Percentiles rank a stretch among this genome's conserved stretches.
phyloP scores from a whole-genome alignment of 1,140 invertebrate species.

The Himalopsyche phryganea region DNA sequence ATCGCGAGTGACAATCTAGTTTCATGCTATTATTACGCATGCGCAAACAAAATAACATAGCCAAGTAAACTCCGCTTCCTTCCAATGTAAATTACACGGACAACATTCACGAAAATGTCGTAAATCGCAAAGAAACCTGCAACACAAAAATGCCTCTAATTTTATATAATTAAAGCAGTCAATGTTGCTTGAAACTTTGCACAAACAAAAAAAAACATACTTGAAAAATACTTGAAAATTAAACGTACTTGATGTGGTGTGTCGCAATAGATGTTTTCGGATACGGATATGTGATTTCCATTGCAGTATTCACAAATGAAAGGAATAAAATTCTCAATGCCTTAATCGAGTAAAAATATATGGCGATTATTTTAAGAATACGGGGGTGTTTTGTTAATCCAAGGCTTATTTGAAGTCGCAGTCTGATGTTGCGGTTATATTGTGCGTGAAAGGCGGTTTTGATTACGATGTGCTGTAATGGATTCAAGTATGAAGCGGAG shows the following conservation, averaged over 20 bases:
- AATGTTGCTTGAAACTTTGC: too few species aligned
- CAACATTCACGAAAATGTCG: neutral
- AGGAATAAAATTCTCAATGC: neutral
- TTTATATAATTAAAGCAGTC: too few species aligned
- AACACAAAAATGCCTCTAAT: too few species aligned
- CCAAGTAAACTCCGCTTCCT: neutral
- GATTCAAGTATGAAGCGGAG: neutral
- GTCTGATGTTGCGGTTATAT: constrained; percentile 6
- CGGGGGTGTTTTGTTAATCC: neutral
- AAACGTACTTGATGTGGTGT: neutral
- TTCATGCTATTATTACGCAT: neutral
- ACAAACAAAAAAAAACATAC: too few species aligned
- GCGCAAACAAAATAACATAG: neutral
- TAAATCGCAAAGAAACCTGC: neutral
- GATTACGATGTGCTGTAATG: constrained; percentile 1
- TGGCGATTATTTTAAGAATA: too few species aligned
- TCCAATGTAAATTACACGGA: neutral
- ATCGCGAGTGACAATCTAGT: neutral
- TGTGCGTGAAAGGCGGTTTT: neutral
- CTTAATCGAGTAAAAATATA: too few species aligned
- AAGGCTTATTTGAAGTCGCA: constrained; percentile 1
- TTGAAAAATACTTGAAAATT: too few species aligned
- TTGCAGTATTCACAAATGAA: neutral
- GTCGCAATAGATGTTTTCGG: constrained; percentile 28
- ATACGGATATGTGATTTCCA: constrained; percentile 25